These are phyloP conservation scores for Butorides virescens DNA, from an alignment of 2,113 vertebrate genomes.

Conservation along the genomic window DNA sequence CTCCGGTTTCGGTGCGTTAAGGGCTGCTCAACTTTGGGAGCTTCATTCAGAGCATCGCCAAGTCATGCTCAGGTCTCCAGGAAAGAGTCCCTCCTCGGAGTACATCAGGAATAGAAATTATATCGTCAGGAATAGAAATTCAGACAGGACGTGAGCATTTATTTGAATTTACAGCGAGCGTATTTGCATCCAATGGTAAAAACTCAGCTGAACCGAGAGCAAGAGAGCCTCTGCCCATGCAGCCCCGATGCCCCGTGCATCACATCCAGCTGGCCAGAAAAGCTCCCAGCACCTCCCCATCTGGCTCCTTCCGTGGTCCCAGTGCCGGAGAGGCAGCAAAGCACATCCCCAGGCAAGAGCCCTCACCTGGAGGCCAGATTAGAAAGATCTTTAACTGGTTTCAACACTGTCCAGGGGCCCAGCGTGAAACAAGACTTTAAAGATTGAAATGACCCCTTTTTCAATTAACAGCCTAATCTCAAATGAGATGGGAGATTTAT, in stretches of 20 bases:
- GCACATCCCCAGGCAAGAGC: neutral
- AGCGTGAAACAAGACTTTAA: accelerated
- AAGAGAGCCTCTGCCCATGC: neutral
- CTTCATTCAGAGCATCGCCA: neutral
- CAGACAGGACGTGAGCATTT: neutral
- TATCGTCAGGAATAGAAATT: neutral
- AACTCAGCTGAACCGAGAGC: neutral
- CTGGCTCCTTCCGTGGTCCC: neutral
- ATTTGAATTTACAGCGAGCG: neutral
- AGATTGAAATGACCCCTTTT: neutral
- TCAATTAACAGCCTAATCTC: neutral
- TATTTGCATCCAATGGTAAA: neutral
- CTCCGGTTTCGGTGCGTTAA: accelerated
- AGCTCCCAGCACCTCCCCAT: neutral
- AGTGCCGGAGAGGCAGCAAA: neutral
- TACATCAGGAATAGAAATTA: neutral
- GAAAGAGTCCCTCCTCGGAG: accelerated
- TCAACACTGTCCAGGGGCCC: neutral
- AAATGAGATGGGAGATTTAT: neutral
- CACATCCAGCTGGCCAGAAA: neutral
- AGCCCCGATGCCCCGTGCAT: neutral
- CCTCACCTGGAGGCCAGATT: neutral
- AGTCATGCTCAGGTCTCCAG: neutral
- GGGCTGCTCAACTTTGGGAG: neutral
- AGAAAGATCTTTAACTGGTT: neutral